These are phyloP conservation scores for Morpho helenor DNA, from an alignment of 2,888 invertebrate species.

Conservation along the genomic window DNA sequence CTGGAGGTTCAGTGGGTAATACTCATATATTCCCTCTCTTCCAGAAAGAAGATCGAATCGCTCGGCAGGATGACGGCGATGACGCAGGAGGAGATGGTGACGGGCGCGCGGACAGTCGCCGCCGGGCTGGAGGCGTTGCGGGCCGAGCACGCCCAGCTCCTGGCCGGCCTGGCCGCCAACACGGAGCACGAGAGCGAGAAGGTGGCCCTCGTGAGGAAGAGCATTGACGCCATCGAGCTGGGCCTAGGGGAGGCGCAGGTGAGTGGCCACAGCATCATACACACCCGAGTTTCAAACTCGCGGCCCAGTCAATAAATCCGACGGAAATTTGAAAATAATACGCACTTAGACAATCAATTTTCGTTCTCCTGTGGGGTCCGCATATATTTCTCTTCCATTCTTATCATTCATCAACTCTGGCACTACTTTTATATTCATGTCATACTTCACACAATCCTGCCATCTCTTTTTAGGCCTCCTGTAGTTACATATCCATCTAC, in stretches of 20 bases:
- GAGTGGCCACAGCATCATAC: constrained; percentile 14
- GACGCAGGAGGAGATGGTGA: constrained; percentile 99
- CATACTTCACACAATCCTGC: no score
- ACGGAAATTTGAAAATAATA: no score
- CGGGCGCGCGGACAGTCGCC: constrained; percentile 96
- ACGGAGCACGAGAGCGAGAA: constrained; percentile 87
- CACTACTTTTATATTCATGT: no score
- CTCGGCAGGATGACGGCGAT: constrained; percentile 99
- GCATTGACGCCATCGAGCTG: constrained; percentile 97
- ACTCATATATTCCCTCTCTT: constrained; percentile 16
- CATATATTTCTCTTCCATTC: no score
- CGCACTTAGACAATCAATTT: no score
- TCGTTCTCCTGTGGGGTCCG: no score
- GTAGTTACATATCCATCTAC: no score
- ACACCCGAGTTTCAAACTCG: no score
- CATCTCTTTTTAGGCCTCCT: no score
- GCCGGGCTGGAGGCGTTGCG: constrained; percentile 97
- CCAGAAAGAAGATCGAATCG: constrained; percentile 97
- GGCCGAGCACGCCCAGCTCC: constrained; percentile 95
- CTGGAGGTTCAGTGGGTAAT: not conserved
- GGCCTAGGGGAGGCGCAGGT: constrained; percentile 97
- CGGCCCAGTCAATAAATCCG: no score
- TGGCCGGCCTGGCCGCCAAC: constrained; percentile 87
- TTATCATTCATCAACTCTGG: no score
- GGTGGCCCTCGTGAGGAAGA: constrained; percentile 92